A percentile compares a stretch with the other conserved stretches of the same genome.
phyloP scores from a whole-genome alignment of 1,140 invertebrate species.

The Homalodisca vitripennis region DNA sequence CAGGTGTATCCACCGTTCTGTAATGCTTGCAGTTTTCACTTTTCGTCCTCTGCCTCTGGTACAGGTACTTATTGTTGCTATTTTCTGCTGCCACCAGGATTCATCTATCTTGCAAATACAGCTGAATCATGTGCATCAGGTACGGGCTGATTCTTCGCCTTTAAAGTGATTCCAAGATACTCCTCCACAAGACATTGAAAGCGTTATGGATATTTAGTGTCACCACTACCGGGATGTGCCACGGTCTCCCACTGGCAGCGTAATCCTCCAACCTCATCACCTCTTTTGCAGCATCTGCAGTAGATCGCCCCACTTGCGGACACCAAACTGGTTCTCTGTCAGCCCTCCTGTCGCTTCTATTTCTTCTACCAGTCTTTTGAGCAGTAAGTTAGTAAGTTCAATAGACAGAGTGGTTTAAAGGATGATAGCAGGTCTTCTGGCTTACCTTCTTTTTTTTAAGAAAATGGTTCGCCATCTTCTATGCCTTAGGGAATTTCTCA shows the following conservation, averaged over 20 bases:
- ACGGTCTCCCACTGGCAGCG: background rate
- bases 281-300: background rate
- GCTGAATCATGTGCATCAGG: background rate
- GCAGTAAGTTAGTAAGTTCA: background rate
- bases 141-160: background rate
- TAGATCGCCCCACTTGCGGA: background rate
- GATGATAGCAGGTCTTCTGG: background rate
- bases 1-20: too few species aligned
- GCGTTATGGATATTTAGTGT: background rate
- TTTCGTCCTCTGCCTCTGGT: too few species aligned
- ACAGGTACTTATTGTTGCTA: too few species aligned
- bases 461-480: background rate
- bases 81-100: background rate
- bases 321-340: background rate
- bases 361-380: background rate
- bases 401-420: background rate
- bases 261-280: background rate
- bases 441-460: background rate
- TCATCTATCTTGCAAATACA: background rate
- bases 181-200: background rate
- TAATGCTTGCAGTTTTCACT: too few species aligned
- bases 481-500: background rate
- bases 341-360: background rate
- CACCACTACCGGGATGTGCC: background rate
- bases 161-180: background rate